phyloP scores from a whole-genome alignment of 2,888 invertebrate species.

The Lacanobia oleracea region DNA sequence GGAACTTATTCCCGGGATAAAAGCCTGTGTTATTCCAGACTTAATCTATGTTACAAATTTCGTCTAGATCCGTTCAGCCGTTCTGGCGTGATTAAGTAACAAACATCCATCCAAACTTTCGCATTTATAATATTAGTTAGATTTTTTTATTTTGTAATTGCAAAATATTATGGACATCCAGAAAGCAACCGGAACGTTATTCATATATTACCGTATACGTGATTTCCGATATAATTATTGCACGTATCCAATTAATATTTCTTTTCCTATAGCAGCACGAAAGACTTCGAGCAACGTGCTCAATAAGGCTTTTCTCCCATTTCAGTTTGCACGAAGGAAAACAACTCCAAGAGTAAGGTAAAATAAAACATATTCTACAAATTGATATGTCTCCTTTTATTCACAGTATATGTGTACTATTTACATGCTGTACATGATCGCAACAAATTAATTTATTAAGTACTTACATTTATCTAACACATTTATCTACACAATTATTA shows the following conservation, averaged over 20 bases:
- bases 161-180: neutral
- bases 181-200: neutral
- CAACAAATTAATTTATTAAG: constrained; percentile 81
- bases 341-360: constrained; percentile 23
- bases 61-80: too few species aligned
- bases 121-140: too few species aligned
- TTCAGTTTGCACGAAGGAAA: constrained; percentile 22
- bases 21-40: too few species aligned
- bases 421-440: constrained; percentile 82
- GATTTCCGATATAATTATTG: neutral
- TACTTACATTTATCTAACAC: constrained; percentile 77
- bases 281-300: constrained; percentile 13
- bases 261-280: neutral
- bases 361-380: constrained; percentile 80
- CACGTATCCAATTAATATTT: constrained; percentile 17
- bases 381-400: constrained; percentile 90
- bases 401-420: constrained; percentile 87
- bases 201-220: neutral
- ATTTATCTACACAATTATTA: constrained; percentile 73
- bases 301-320: constrained; percentile 7
- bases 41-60: too few species aligned
- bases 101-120: too few species aligned
- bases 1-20: too few species aligned
- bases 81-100: too few species aligned
- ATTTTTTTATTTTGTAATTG: too few species aligned